Evolutionary conservation across 2,113 vertebrate genomes (phyloP), one percentile per base, ranked within the genome.

Genomic region (Clupea harengus): DNA sequence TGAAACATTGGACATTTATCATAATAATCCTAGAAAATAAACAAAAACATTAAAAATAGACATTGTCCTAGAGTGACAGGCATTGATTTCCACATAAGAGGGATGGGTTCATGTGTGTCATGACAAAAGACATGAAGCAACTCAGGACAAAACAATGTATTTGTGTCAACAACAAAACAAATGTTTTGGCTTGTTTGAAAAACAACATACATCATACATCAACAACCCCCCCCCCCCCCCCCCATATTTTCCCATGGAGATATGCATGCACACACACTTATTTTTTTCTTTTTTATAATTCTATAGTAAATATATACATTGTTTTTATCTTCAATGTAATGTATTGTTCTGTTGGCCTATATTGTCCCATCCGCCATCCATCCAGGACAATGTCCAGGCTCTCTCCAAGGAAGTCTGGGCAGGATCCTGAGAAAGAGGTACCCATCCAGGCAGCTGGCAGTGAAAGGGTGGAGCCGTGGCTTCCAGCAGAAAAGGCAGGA

Each of bases 371-470:
- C 17, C 2, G 39, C 2, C 39, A 39, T 39, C 39, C 39, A 39
- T 39, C 39, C n/a, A 83, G 75, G 57, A 82, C 39, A 50, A 89
- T 90, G 86, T 86, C 87, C 67, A 45, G 54, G 81, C 6, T 49
- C 28, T 46, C 81, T 64, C 64, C 49, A 25, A 49, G 13, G 81
- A 81, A 57, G 32, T 85, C 49, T 0, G 9, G 50, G 22, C 82
- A 83, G 44, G 83, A 81, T 1, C 81, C 44, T 8, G 52, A 84
- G n/a, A 85, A 44, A 45, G 45, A 22, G 15, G 9, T 86, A 28
- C 49, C 85, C 13, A 0, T 86, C 45, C 49, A 22, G 46, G 93
- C 95, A 0, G 88, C 93, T 0, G 82, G 95, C 28, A 95, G 95
- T 83, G 85, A 89, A 45, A 82, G 91, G 67, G 94, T 93, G 52